A percentile compares a stretch with the other conserved stretches of the same genome.
Conservation (phyloP, 2,797 vertebrate species). For the Malurus splendens region DNA sequence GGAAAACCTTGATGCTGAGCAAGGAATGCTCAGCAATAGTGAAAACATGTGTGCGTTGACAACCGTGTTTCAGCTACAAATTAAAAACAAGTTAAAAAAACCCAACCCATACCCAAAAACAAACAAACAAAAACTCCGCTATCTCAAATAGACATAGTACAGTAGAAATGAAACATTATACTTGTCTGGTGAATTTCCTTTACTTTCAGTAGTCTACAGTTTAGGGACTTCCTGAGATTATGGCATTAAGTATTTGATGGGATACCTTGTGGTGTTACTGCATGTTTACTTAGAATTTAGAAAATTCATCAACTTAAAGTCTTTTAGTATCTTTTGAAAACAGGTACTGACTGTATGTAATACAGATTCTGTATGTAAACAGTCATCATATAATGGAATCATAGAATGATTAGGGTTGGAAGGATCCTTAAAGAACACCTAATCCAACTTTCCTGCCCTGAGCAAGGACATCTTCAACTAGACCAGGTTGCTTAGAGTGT, state of each 20-base stretch:
- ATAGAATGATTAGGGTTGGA: not conserved
- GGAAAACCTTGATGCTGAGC: not conserved
- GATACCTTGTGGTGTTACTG: not conserved
- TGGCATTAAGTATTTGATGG: not conserved
- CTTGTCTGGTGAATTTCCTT: not conserved
- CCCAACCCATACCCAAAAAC: not conserved
- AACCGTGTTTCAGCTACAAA: not conserved
- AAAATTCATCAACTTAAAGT: not conserved
- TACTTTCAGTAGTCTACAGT: not conserved
- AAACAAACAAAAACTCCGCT: not conserved
- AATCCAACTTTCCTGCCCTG: not conserved
- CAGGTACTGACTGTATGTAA: not conserved
- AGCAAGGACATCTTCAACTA: not conserved
- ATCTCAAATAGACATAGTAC: not conserved
- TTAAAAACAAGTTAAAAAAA: not conserved
- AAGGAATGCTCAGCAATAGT: not conserved
- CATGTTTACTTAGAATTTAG: not conserved
- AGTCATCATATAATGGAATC: not conserved
- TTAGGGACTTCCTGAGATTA: not conserved
- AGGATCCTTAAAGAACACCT: not conserved
- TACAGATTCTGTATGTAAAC: not conserved
- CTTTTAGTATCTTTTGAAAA: not conserved
- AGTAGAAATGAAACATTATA: not conserved
- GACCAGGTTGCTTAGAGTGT: not conserved
- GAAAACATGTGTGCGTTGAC: not conserved